phyloP scores from a whole-genome alignment of 1,140 invertebrate species.

The Macrosteles quadrilineatus region DNA sequence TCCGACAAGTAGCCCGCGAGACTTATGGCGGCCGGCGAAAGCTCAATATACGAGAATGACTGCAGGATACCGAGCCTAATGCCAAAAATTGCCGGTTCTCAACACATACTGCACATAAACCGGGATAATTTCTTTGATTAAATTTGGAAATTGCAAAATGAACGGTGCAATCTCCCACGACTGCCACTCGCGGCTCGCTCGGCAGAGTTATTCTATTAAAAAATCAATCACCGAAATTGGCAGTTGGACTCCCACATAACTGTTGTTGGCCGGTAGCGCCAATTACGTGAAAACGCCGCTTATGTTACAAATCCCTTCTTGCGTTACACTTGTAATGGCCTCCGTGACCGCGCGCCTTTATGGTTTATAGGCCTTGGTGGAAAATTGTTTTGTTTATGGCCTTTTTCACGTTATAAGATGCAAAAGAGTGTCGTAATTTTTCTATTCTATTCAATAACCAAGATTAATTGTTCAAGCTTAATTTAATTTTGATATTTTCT shows the following conservation, averaged over 20 bases:
- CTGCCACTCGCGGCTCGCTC: not conserved
- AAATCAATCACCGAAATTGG: slow-evolving; percentile 9
- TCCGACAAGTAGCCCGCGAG: not conserved
- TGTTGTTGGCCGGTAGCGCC: not conserved
- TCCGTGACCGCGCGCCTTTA: too few species aligned
- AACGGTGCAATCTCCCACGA: not conserved
- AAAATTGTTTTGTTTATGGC: too few species aligned
- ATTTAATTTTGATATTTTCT: too few species aligned
- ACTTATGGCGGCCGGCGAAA: not conserved
- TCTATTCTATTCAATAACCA: too few species aligned
- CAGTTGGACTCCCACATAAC: slow-evolving; percentile 11
- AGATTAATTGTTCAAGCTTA: too few species aligned
- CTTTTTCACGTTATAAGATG: too few species aligned
- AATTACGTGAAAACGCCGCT: too few species aligned
- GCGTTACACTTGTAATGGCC: too few species aligned
- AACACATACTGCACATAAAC: slow-evolving; percentile 14
- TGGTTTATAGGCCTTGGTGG: too few species aligned
- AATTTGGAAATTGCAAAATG: slow-evolving; percentile 15
- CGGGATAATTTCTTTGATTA: slow-evolving; percentile 8
- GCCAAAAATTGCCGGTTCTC: slow-evolving; percentile 12
- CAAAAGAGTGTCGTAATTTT: too few species aligned
- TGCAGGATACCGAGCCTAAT: not conserved
- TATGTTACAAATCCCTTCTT: too few species aligned
- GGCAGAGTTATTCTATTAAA: slow-evolving; percentile 6
- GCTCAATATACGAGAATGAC: not conserved